phyloP scores from a whole-genome alignment of 2,888 invertebrate genomes.

The Microdon myrmicae region DNA sequence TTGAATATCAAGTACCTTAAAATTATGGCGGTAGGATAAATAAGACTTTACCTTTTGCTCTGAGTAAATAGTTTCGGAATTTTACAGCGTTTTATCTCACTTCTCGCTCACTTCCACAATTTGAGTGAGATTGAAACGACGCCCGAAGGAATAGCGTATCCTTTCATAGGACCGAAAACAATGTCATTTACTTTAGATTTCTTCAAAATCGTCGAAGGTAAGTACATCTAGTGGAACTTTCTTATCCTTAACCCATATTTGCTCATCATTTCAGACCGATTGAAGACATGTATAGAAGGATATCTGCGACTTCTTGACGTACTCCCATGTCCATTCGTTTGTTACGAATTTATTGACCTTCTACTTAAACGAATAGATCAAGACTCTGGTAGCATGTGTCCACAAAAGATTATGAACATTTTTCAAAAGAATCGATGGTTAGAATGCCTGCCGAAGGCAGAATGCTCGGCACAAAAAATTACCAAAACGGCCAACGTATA shows the following conservation, averaged over 20 bases:
- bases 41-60: neutral
- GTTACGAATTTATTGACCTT: constrained; percentile 60
- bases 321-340: constrained; percentile 59
- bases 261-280: constrained; percentile 7
- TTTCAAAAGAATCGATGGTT: constrained; percentile 60
- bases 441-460: constrained; percentile 55
- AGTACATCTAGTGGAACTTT: neutral
- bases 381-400: constrained; percentile 53
- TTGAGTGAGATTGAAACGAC: constrained; percentile 59
- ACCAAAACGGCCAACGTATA: constrained; percentile 27
- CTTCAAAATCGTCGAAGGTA: constrained; percentile 60
- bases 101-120: constrained; percentile 61
- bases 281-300: constrained; percentile 53
- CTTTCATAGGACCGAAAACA: constrained; percentile 57
- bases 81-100: constrained; percentile 59
- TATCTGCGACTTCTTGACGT: constrained; percentile 58
- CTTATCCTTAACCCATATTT: too few relatives aligned
- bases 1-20: constrained; percentile 54
- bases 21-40: constrained; percentile 58
- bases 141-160: constrained; percentile 58
- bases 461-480: constrained; percentile 43
- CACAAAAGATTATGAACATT: constrained; percentile 59
- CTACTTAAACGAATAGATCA: constrained; percentile 55
- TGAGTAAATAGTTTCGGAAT: neutral
- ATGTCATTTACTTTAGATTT: constrained; percentile 57